Evolutionary conservation across 2,888 invertebrate species (phyloP).

Genomic region (Drosophila anomalipes): DNA sequence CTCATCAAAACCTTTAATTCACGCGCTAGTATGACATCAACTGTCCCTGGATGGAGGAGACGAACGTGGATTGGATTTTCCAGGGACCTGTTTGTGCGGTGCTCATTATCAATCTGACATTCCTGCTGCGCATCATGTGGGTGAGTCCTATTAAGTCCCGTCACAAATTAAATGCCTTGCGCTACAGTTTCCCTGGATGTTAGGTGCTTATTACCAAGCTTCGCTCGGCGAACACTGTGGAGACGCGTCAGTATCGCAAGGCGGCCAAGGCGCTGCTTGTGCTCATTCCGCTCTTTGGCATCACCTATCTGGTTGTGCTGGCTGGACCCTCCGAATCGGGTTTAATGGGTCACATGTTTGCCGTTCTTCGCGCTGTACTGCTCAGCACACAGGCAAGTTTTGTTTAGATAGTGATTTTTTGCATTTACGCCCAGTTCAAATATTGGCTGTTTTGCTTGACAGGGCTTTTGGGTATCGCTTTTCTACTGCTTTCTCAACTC

Average conservation of each 20-base stretch:
- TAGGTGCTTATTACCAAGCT: constrained; percentile 97
- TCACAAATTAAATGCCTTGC: background rate
- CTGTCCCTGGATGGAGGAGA: constrained; percentile 93
- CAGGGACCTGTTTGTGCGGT: constrained; percentile 93
- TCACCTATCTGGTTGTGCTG: constrained; percentile 94
- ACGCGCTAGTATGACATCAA: constrained; percentile 86
- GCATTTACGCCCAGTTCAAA: constrained; percentile 23
- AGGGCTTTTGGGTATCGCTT: constrained; percentile 96
- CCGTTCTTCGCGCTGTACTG: constrained; percentile 92
- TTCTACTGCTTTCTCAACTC: constrained; percentile 97
- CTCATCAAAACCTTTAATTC: constrained; percentile 38
- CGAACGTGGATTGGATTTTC: constrained; percentile 94
- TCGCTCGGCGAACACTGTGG: constrained; percentile 94
- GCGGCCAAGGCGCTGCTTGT: constrained; percentile 96
- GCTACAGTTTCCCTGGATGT: constrained; percentile 3
- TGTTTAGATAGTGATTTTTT: constrained; percentile 7
- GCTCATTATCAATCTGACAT: constrained; percentile 92
- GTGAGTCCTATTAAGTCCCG: constrained; percentile 86
- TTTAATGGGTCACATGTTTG: constrained; percentile 90
- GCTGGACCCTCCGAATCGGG: constrained; percentile 91
- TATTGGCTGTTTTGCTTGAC: constrained; percentile 55
- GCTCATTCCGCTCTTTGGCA: constrained; percentile 96
- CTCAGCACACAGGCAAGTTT: constrained; percentile 94
- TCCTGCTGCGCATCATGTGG: constrained; percentile 95
- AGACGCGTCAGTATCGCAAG: constrained; percentile 95